phyloP scores from a whole-genome alignment of 2,888 invertebrate genomes.

The Neelides folsomi region DNA sequence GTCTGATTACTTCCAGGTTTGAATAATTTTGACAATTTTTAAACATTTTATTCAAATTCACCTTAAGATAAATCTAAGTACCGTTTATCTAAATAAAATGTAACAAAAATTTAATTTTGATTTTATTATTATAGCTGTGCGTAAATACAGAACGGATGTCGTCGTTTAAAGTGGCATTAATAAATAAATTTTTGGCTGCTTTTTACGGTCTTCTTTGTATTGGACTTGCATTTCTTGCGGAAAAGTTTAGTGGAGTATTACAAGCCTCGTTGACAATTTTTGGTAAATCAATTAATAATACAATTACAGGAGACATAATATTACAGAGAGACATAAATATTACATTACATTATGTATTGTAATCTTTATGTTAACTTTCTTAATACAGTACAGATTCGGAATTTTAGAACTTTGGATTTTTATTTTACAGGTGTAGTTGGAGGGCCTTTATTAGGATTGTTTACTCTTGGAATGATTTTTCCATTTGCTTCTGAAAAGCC shows the following conservation, averaged over 20 bases:
- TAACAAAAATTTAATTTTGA: too few species aligned
- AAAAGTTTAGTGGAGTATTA: slow-evolving; percentile 71
- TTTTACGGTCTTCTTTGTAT: slow-evolving; percentile 62
- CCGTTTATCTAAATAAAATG: too few species aligned
- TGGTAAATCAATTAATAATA: slow-evolving; percentile 60
- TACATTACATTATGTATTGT: too few species aligned
- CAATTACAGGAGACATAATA: too few species aligned
- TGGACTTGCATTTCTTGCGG: slow-evolving; percentile 66
- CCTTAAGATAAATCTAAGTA: too few species aligned
- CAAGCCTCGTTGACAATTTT: slow-evolving; percentile 74
- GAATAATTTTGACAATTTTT: background rate
- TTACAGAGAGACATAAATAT: too few species aligned
- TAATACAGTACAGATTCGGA: background rate
- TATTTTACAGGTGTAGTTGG: slow-evolving; percentile 42
- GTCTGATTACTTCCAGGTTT: slow-evolving; percentile 59
- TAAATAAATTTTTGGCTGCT: slow-evolving; percentile 47
- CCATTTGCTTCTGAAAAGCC: slow-evolving; percentile 57
- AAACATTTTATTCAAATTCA: too few species aligned
- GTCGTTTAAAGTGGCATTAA: slow-evolving; percentile 16
- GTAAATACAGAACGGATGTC: slow-evolving; percentile 10
- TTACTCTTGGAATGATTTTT: slow-evolving; percentile 72
- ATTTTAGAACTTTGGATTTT: background rate
- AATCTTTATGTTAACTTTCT: too few species aligned
- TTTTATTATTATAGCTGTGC: slow-evolving; percentile 18
- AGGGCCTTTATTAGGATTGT: slow-evolving; percentile 72